Evolutionary conservation across 2,113 vertebrate species (phyloP).

Genomic region (Psammodynastes pulverulentus): DNA sequence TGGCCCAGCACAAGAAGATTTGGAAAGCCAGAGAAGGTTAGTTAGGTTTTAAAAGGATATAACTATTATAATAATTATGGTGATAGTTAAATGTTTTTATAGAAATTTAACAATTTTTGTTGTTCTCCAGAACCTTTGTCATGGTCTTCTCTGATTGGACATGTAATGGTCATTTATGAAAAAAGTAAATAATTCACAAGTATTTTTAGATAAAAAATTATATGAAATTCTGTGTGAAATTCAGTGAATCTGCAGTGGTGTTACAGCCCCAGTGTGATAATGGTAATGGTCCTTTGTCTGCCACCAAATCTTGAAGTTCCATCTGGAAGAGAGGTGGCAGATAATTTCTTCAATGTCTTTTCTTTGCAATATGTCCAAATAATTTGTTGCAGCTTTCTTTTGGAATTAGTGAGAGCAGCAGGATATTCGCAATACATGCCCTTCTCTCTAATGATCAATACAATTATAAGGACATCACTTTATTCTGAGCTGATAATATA

Average conservation of each 20-base stretch:
- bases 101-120: background rate
- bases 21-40: slow-evolving; percentile 94
- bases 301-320: background rate
- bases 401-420: background rate
- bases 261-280: background rate
- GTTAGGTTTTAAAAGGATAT: slow-evolving; percentile 2
- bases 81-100: background rate
- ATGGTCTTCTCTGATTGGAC: background rate
- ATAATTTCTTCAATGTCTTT: no score
- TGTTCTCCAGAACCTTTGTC: background rate
- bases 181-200: background rate
- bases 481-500: background rate
- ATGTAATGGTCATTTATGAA: background rate
- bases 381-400: background rate
- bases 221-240: background rate
- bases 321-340: background rate
- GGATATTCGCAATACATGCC: background rate
- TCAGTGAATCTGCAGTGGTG: background rate
- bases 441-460: background rate
- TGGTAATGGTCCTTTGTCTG: background rate
- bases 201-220: background rate
- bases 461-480: background rate
- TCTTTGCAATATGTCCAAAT: background rate
- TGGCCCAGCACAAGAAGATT: slow-evolving; percentile 90
- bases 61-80: background rate